Percentiles rank a stretch among this genome's conserved stretches.
Conservation (phyloP, 2,888 invertebrate species). For the Hoplodrina ambigua region DNA sequence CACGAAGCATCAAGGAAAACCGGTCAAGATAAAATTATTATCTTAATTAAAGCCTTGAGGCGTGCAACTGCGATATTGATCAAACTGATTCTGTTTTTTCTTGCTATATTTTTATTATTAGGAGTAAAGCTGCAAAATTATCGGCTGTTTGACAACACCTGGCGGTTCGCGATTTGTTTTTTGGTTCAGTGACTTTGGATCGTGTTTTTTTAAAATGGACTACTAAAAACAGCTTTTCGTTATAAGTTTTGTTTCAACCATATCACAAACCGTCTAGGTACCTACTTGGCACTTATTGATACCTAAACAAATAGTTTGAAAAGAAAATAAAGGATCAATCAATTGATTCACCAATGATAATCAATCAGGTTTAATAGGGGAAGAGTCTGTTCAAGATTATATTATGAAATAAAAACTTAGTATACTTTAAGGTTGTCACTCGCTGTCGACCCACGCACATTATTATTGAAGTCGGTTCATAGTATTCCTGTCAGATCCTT, state of each 20-base stretch:
- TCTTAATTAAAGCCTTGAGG: slow-evolving; percentile 57
- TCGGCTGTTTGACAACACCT: slow-evolving; percentile 37
- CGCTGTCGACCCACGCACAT: not conserved
- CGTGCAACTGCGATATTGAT: slow-evolving; percentile 55
- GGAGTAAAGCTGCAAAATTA: slow-evolving; percentile 46
- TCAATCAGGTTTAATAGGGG: slow-evolving; percentile 9
- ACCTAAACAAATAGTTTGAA: not conserved
- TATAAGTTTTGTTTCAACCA: not conserved
- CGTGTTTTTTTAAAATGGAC: not conserved
- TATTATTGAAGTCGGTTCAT: not conserved
- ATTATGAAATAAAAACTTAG: not conserved
- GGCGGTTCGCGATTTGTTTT: slow-evolving; percentile 21
- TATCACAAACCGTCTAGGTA: not conserved
- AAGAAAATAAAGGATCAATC: not conserved
- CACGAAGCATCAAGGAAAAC: slow-evolving; percentile 73
- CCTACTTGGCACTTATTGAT: too few species aligned
- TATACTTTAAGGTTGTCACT: not conserved
- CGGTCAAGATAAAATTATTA: slow-evolving; percentile 64
- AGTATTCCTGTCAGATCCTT: not conserved
- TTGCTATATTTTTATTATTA: slow-evolving; percentile 29
- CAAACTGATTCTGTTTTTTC: slow-evolving; percentile 55
- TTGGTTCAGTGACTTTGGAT: slow-evolving; percentile 29
- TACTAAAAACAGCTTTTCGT: not conserved
- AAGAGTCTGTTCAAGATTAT: not conserved
- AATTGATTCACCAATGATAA: slow-evolving; percentile 12